Base-by-base conservation (phyloP, 2,113 vertebrate species). In the Pelodiscus sinensis region DNA sequence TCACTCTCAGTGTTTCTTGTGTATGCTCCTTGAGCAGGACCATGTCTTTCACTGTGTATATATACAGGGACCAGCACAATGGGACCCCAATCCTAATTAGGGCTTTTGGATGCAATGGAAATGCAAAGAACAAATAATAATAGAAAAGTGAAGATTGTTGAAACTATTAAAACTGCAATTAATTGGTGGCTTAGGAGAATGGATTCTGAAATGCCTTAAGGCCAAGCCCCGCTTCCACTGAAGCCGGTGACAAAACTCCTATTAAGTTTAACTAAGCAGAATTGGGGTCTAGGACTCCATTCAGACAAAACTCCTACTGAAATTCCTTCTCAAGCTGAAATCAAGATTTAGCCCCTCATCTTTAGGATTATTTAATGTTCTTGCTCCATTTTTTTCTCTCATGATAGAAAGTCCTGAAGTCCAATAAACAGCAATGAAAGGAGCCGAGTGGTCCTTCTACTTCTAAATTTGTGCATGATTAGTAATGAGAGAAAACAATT, bases 151-250 rank as follows among this genome's bases (percentile, higher is more conserved):
- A 51, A n/a, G 51, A 88, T 16, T 7, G 4, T 29, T 71, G 77
- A 35, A 24, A 38, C 22, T 25, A 15, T n/a, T n/a, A n/a, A n/a
- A n/a, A n/a, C n/a, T n/a, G n/a, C n/a, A n/a, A n/a, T n/a, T n/a
- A 85, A 55, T 55, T 13, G 29, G 65, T 81, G 57, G 50, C 75
- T 35, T 29, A 56, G 55, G 81, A 51, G 51, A 60, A 82, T 62
- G 77, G 71, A 27, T 4, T 2, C 16, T 16, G 12, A 10, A 56
- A 31, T 16, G 7, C 5, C 25, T 35, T 71, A 71, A 0, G 0
- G 84, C 9, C 14, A 38, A 38, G 71, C 27, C n/a, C 12, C 62
- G 14, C 58, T 87, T 78, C 56, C 0, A 0, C 81, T 31, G 81
- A 29, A 71, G 54, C 24, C 2, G 1, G 9, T 55, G 81, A 15